A percentile compares a stretch with the other conserved stretches of the same genome.
phyloP scores from a whole-genome alignment of 1,140 invertebrate genomes.

The Bombus confusus region DNA sequence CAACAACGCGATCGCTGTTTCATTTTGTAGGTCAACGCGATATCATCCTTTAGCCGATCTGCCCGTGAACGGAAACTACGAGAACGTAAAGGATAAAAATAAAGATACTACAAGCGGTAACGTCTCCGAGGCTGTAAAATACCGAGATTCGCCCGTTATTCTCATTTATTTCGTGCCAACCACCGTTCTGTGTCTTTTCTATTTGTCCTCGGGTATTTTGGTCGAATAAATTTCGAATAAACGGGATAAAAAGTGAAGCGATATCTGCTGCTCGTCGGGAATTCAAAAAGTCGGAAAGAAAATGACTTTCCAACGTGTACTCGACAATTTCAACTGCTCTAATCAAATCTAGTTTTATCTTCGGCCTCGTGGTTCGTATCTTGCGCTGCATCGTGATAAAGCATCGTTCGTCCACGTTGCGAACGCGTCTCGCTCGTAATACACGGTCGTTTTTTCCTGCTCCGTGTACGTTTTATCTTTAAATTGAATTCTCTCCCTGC shows the following conservation, averaged over 20 bases:
- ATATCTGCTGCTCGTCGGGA: not conserved
- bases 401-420: constrained; percentile 27
- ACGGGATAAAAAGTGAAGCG: not conserved
- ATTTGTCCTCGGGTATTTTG: not conserved
- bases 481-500: constrained; percentile 38
- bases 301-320: constrained; percentile 14
- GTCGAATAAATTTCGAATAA: not conserved
- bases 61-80: not conserved
- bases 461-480: constrained; percentile 20
- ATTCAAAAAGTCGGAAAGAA: not conserved
- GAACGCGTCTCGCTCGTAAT: constrained; percentile 32
- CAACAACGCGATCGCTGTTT: not conserved
- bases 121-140: not conserved
- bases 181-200: not conserved
- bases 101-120: not conserved
- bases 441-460: not conserved
- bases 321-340: constrained; percentile 2
- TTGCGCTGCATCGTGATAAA: constrained; percentile 38
- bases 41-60: constrained; percentile 7
- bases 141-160: not conserved
- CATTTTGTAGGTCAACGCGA: not conserved
- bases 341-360: constrained; percentile 62
- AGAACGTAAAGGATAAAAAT: not conserved
- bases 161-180: not conserved
- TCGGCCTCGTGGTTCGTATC: constrained; percentile 19